Base-by-base conservation (phyloP, 2,888 invertebrate genomes). In the Aethes cnicana region DNA sequence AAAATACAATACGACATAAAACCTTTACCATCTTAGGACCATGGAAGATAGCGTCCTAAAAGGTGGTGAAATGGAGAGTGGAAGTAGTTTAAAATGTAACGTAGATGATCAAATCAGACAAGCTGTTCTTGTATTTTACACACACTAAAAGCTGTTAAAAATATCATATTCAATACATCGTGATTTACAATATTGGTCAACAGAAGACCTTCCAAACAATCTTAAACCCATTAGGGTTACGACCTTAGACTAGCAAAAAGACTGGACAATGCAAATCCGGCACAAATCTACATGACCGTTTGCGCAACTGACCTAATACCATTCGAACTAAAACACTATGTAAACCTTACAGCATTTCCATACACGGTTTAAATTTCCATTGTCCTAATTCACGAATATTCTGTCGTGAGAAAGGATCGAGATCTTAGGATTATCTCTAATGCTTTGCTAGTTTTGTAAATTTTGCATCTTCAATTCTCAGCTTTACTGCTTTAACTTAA, bases 351-450 rank as follows among this genome's bases (percentile, higher is more conserved):
- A 30, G 7, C 9, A 5, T 6, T 3, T 18, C 7, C 30, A 8
- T 3, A 7, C 20, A 43, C 18, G n/a, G 44, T 17, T 20, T 5
- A 14, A 25, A 11, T 17, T 36, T 32, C 2, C 18, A 37, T 30
- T 20, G 44, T 30, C 14, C 20, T 9, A 28, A 16, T 21, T 11
- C 20, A 7, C 2, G 17, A 30, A 17, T 52, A 43, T 37, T 50
- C 30, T 52, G 43, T 37, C 50, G 30, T 44, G 32, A 30, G 30
- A 52, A 52, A 52, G 44, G 44, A 52, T 52, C 44, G 44, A 30
- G 50, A 37, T 44, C 8, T 32, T 32, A 12, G 44, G 50, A 52
- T 52, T 52, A 52, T 2, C 41, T 37, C 36, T n/a, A n/a, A n/a
- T n/a, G n/a, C 49, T 36, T 36, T 16, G 21, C 35, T 23, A 17